Evolutionary conservation across 2,113 vertebrate species (phyloP).

Genomic region (Paramormyrops kingsleyae): DNA sequence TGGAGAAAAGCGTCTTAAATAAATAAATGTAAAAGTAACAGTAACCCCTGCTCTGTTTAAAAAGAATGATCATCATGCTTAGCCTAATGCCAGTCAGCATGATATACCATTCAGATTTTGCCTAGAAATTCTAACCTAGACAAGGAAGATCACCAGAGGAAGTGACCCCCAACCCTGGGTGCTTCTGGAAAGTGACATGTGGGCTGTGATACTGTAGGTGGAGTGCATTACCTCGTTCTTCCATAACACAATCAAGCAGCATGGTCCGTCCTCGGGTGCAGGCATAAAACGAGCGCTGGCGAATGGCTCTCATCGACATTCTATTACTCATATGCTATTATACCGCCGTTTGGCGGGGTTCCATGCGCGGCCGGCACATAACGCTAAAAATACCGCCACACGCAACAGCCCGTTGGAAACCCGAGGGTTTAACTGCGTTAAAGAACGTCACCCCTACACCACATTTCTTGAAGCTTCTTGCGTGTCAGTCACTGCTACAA

Average conservation of each 20-base stretch:
- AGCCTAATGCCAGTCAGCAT: neutral
- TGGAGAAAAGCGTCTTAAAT: neutral
- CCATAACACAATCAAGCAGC: conserved; percentile 56
- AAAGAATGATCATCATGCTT: neutral
- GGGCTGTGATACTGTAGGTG: conserved; percentile 25
- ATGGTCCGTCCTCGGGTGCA: conserved; percentile 33
- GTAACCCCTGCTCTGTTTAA: neutral
- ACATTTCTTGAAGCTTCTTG: neutral
- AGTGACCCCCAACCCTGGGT: neutral
- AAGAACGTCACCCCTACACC: neutral
- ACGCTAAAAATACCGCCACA: conserved; percentile 50
- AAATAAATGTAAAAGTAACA: neutral
- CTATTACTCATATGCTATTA: conserved; percentile 61
- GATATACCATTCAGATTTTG: neutral
- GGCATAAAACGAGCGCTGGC: conserved; percentile 41
- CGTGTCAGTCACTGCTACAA: neutral
- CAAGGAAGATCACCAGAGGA: neutral
- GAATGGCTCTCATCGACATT: conserved; percentile 56
- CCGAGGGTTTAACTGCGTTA: neutral
- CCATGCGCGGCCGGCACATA: conserved; percentile 46
- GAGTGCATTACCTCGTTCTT: conserved; percentile 53
- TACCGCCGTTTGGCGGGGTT: conserved; percentile 44
- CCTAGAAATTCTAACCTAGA: neutral
- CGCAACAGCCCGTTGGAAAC: neutral
- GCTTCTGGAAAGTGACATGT: conserved; percentile 32